phyloP scores from a whole-genome alignment of 2,797 vertebrate species.

The Scomberomorus guttatus region DNA sequence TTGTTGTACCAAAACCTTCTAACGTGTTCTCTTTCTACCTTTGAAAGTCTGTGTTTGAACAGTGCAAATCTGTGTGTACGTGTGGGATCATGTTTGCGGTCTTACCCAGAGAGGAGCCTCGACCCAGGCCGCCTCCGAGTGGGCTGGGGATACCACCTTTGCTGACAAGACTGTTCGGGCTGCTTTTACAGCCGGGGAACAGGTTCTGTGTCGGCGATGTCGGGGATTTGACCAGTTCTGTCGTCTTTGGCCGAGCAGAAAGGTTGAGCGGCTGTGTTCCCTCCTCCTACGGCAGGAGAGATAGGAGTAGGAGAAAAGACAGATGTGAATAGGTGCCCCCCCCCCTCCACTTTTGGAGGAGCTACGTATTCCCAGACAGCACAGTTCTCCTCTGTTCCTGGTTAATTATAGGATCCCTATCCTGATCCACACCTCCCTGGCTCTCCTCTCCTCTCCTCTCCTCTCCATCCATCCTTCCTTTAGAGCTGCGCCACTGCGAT shows the following conservation, averaged over 20 bases:
- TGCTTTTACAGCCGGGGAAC: conserved; percentile 92
- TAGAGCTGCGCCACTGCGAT: conserved; percentile 90
- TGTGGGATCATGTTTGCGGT: conserved; percentile 41
- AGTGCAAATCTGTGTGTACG: conserved; percentile 29
- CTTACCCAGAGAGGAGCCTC: conserved; percentile 93
- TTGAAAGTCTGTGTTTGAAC: conserved; percentile 26
- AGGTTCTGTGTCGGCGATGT: conserved; percentile 93
- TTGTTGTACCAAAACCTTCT: conserved; percentile 3
- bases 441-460: conserved; percentile 39
- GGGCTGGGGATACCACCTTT: conserved; percentile 94
- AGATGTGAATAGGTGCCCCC: conserved; percentile 71
- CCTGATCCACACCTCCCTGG: conserved; percentile 77
- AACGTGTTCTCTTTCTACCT: conserved; percentile 6
- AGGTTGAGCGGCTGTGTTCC: conserved; percentile 96
- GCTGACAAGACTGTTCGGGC: conserved; percentile 87
- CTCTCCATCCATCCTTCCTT: conserved; percentile 85
- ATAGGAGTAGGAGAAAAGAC: conserved; percentile 71
- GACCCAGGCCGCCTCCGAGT: conserved; percentile 89
- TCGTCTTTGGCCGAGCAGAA: conserved; percentile 94
- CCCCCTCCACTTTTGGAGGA: conserved; percentile 72
- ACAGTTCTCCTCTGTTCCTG: conserved; percentile 69
- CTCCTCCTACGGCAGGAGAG: conserved; percentile 89
- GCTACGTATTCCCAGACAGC: conserved; percentile 88
- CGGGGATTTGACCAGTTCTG: conserved; percentile 92
- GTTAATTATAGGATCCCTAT: conserved; percentile 92